phyloP scores from a whole-genome alignment of 2,888 invertebrate genomes.

The Callimorpha dominula region DNA sequence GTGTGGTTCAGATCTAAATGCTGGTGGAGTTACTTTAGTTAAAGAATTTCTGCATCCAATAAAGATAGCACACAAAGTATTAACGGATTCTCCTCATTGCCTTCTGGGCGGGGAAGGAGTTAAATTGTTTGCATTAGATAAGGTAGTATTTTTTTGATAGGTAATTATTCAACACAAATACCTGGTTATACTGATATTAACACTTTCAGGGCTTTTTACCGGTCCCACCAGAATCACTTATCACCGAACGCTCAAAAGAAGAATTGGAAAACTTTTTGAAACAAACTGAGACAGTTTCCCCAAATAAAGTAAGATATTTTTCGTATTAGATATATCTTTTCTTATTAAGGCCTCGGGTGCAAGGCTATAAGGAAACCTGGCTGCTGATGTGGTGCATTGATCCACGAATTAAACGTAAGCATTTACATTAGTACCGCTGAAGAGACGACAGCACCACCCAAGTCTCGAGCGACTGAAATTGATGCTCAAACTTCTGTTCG shows the following conservation, averaged over 20 bases:
- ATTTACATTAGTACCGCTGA: too few species aligned
- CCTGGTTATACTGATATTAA: neutral
- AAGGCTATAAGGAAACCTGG: too few species aligned
- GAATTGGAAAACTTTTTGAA: constrained; percentile 88
- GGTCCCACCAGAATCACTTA: constrained; percentile 88
- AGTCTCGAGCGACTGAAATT: too few species aligned
- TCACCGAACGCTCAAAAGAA: constrained; percentile 88
- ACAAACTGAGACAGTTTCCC: constrained; percentile 87
- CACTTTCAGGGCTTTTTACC: constrained; percentile 86
- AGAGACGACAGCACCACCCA: too few species aligned
- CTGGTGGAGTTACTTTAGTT: constrained; percentile 92
- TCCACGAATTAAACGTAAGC: too few species aligned
- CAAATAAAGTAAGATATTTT: constrained; percentile 63
- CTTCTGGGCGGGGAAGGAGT: constrained; percentile 92
- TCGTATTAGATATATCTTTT: neutral
- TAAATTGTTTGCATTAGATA: constrained; percentile 89
- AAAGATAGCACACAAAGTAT: constrained; percentile 90
- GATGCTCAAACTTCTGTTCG: too few species aligned
- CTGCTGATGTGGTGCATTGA: too few species aligned
- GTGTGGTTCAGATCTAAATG: constrained; percentile 89
- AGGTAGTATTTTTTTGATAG: constrained; percentile 61
- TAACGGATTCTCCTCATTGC: constrained; percentile 92
- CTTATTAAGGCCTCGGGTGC: too few species aligned
- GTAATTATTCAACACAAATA: too few species aligned
- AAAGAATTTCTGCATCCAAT: constrained; percentile 93